phyloP scores from a whole-genome alignment of 2,113 vertebrate genomes.

The Natator depressus region DNA sequence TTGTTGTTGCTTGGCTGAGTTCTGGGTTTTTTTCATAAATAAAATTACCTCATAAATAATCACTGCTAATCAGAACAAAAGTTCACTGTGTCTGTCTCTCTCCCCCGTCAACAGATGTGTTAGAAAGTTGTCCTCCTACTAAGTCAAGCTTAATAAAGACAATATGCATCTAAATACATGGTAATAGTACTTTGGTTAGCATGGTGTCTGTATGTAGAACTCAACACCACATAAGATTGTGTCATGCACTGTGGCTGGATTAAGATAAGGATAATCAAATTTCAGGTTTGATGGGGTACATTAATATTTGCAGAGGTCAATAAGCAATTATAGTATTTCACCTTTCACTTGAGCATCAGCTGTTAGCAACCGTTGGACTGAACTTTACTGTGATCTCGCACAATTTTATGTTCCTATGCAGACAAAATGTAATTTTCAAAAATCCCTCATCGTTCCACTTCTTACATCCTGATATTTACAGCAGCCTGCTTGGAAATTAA shows the following conservation, averaged over 20 bases:
- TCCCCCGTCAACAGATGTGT: background rate
- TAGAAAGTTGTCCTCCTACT: background rate
- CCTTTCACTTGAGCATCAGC: background rate
- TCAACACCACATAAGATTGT: background rate
- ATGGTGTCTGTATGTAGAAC: too few species aligned
- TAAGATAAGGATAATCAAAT: background rate
- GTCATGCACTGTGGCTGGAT: background rate
- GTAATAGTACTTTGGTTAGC: background rate
- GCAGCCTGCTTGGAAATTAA: background rate
- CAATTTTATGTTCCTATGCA: background rate
- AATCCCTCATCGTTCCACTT: background rate
- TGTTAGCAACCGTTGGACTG: background rate
- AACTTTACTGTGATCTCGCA: background rate
- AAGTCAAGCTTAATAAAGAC: background rate
- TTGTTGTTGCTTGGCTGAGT: background rate
- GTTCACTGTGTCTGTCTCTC: background rate
- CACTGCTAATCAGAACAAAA: background rate
- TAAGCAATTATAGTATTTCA: background rate
- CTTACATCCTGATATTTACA: background rate
- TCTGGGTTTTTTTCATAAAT: background rate
- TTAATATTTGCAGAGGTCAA: background rate
- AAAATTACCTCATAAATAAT: background rate
- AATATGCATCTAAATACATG: background rate
- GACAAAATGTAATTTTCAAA: background rate
- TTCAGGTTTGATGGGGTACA: background rate